These are phyloP conservation scores for Elymnias hypermnestra DNA, from an alignment of 1,140 invertebrate species.

Conservation along the genomic window DNA sequence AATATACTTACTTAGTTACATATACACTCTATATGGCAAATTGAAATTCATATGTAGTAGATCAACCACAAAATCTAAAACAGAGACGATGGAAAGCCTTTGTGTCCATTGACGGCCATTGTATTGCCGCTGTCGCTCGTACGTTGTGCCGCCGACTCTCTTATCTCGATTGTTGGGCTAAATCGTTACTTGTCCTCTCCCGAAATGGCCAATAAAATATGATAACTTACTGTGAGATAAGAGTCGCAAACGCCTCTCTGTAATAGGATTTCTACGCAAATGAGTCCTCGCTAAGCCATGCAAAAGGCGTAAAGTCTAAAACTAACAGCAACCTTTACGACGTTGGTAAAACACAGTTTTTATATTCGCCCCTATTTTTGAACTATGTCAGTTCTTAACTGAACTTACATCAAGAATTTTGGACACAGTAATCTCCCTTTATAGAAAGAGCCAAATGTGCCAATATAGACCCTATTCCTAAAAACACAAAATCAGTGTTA, in stretches of 20 bases:
- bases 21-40: too few relatives aligned
- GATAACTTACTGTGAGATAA: conserved; percentile 17
- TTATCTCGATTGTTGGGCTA: conserved; percentile 17
- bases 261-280: conserved; percentile 18
- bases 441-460: too few relatives aligned
- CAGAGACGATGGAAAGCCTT: background rate
- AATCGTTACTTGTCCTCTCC: conserved; percentile 18
- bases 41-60: too few relatives aligned
- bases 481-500: too few relatives aligned
- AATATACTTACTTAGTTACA: too few relatives aligned
- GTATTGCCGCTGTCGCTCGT: conserved; percentile 11
- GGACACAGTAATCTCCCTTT: too few relatives aligned
- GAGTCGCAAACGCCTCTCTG: conserved; percentile 8
- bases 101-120: conserved; percentile 6
- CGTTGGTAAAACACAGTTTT: too few relatives aligned
- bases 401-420: too few relatives aligned
- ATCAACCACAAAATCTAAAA: too few relatives aligned
- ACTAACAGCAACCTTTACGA: background rate
- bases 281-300: conserved; percentile 3
- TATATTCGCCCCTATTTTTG: too few relatives aligned
- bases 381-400: too few relatives aligned
- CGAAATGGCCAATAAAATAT: conserved; percentile 23
- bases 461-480: too few relatives aligned
- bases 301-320: conserved; percentile 5
- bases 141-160: conserved; percentile 4